Conservation (phyloP, 1,140 invertebrate genomes). For the Palaemon carinicauda region DNA sequence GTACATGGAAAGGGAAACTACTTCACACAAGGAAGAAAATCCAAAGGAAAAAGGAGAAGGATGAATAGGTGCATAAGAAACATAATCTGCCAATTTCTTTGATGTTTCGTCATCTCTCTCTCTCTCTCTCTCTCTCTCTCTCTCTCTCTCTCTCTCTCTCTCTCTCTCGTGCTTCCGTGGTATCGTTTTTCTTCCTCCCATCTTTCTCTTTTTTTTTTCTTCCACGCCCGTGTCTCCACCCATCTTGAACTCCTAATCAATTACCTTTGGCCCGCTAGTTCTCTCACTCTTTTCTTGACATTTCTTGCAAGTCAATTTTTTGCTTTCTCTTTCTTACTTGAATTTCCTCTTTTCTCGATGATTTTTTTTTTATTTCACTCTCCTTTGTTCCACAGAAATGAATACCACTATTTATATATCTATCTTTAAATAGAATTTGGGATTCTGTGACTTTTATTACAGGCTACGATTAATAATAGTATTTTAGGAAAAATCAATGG, state of each 20-base stretch:
- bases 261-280: background rate
- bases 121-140: conserved; percentile 15
- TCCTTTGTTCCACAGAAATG: too few relatives aligned
- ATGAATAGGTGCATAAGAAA: background rate
- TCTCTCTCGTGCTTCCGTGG: background rate
- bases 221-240: background rate
- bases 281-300: background rate
- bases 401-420: too few relatives aligned
- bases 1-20: too few relatives aligned
- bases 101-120: background rate
- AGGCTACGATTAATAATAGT: too few relatives aligned
- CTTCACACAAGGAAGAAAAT: too few relatives aligned
- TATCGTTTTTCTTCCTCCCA: background rate
- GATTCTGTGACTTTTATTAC: too few relatives aligned
- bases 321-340: background rate
- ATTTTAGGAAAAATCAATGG: too few relatives aligned
- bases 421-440: too few relatives aligned
- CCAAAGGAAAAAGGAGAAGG: background rate
- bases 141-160: background rate
- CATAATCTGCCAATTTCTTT: background rate
- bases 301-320: background rate
- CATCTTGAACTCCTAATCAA: background rate
- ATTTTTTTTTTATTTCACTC: background rate
- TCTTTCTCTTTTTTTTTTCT: background rate
- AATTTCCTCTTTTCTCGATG: background rate